A percentile compares a stretch with the other conserved stretches of the same genome.
Conservation (phyloP, 2,113 vertebrate genomes). For the Accipiter cooperii region DNA sequence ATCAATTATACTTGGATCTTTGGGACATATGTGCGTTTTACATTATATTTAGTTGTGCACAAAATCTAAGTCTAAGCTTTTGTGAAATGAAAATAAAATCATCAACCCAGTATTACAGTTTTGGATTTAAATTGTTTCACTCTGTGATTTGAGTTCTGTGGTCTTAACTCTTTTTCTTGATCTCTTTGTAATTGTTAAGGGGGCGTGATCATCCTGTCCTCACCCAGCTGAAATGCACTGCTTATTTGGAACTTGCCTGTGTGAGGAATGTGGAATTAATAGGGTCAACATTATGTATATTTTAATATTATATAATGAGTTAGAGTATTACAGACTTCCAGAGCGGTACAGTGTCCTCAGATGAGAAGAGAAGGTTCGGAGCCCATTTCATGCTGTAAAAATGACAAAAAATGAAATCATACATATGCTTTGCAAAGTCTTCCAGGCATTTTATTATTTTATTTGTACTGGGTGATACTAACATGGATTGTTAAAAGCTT, state of each 20-base stretch:
- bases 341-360: background rate
- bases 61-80: conserved; percentile 40
- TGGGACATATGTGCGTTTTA: conserved; percentile 46
- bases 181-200: background rate
- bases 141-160: background rate
- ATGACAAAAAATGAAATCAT: background rate
- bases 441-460: conserved; percentile 20
- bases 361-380: conserved; percentile 23
- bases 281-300: background rate
- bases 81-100: conserved; percentile 44
- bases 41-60: conserved; percentile 46
- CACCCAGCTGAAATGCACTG: background rate
- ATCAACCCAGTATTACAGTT: background rate
- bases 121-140: conserved; percentile 9
- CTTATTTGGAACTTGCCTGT: background rate
- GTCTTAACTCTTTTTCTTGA: background rate
- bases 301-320: background rate
- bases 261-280: background rate
- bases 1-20: conserved; percentile 55
- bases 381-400: background rate
- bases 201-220: background rate
- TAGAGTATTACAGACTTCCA: background rate
- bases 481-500: conserved; percentile 40
- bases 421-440: conserved; percentile 13
- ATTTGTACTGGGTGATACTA: background rate